Conservation (phyloP, 2,113 vertebrate genomes). For the Trogon surrucura region DNA sequence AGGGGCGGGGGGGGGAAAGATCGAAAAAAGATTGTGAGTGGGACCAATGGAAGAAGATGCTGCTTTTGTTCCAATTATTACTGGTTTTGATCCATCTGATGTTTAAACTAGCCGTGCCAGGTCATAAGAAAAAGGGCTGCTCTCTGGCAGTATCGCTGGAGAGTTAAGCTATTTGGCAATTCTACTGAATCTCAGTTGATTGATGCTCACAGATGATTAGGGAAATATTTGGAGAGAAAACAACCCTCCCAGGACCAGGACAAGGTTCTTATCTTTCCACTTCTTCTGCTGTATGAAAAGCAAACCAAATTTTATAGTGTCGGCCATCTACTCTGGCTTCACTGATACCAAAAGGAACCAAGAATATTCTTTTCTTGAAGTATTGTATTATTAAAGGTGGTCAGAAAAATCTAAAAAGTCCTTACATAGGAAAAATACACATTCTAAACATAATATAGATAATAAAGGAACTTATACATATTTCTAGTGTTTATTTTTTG, state of each 20-base stretch:
- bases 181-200: background rate
- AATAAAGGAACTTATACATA: background rate
- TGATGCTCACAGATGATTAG: conserved; percentile 13
- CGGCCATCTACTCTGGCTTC: background rate
- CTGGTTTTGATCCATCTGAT: conserved; percentile 51
- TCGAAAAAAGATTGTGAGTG: conserved; percentile 6
- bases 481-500: background rate
- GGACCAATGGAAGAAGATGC: conserved; percentile 2
- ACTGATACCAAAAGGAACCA: background rate
- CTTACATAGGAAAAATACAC: background rate
- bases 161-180: too few species aligned
- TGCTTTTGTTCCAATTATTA: conserved; percentile 34
- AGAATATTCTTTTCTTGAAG: background rate
- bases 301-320: background rate
- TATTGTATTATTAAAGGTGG: background rate
- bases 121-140: background rate
- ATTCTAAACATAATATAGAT: background rate
- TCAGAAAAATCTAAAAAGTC: background rate
- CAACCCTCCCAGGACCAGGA: background rate
- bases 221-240: background rate
- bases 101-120: conserved; percentile 45
- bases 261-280: background rate
- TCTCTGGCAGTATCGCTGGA: background rate
- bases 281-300: background rate
- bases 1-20: conserved; percentile 46